Conservation (phyloP, 2,888 invertebrate genomes). For the Sipunculus nudus region DNA sequence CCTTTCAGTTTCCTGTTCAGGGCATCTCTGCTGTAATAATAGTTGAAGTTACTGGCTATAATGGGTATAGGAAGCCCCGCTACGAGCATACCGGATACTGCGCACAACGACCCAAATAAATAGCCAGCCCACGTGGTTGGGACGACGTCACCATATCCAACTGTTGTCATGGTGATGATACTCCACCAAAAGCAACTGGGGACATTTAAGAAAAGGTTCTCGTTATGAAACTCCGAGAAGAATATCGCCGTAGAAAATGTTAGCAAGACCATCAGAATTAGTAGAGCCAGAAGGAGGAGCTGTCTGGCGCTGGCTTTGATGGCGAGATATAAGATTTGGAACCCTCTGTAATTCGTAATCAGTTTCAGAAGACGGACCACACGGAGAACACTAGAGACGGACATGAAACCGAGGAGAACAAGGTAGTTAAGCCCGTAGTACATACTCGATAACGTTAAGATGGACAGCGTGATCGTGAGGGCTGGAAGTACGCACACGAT, state of each 20-base stretch:
- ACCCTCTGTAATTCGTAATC: slow-evolving; percentile 17
- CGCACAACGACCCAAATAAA: too few species aligned
- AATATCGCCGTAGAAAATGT: slow-evolving; percentile 27
- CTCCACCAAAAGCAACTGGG: slow-evolving; percentile 7
- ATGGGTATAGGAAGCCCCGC: too few species aligned
- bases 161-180: neutral
- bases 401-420: slow-evolving; percentile 15
- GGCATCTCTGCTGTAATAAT: too few species aligned
- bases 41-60: too few species aligned
- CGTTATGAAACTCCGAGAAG: slow-evolving; percentile 22
- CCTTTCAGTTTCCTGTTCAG: too few species aligned
- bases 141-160: too few species aligned
- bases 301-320: slow-evolving; percentile 14
- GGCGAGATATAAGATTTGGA: slow-evolving; percentile 24
- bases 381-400: slow-evolving; percentile 21
- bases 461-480: slow-evolving; percentile 1
- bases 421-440: slow-evolving; percentile 10
- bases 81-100: too few species aligned
- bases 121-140: too few species aligned
- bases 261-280: slow-evolving; percentile 28
- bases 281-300: slow-evolving; percentile 23
- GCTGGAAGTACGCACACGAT: slow-evolving; percentile 29
- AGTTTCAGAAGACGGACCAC: slow-evolving; percentile 23
- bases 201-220: slow-evolving; percentile 13
- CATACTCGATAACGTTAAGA: neutral